Evolutionary conservation across 2,113 vertebrate genomes (phyloP).

Genomic region (Epinephelus cyanopodus): DNA sequence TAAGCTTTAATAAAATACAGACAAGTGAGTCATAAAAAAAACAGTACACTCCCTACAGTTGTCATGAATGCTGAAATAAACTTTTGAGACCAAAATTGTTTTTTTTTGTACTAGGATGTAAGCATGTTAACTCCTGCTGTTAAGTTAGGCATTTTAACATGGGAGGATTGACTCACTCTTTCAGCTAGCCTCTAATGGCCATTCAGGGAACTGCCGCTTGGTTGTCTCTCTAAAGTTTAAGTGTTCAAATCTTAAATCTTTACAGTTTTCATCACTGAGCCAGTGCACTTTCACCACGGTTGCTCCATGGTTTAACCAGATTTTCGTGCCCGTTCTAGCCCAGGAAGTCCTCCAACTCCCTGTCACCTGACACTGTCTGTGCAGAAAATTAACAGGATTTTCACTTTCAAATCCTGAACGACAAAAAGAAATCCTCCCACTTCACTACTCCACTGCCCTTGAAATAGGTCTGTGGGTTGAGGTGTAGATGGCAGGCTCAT

Average conservation of each 20-base stretch:
- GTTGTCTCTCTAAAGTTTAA: neutral
- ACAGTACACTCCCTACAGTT: no score
- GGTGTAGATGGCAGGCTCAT: slow-evolving; percentile 33
- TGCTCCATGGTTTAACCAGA: neutral
- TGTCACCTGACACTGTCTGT: neutral
- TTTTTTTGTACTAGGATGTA: no score
- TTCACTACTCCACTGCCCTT: slow-evolving; percentile 21
- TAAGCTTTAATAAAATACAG: no score
- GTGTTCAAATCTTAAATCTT: neutral
- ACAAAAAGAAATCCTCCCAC: slow-evolving; percentile 29
- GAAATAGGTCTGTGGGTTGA: slow-evolving; percentile 29
- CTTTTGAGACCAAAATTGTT: no score
- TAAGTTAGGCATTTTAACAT: no score
- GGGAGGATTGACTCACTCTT: no score
- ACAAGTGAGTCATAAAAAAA: no score
- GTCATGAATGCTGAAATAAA: no score
- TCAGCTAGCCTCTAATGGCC: no score
- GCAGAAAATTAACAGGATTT: slow-evolving; percentile 8
- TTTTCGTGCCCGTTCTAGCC: neutral
- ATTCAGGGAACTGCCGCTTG: no score
- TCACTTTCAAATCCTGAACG: slow-evolving; percentile 2
- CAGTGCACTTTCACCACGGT: neutral
- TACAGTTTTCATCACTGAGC: neutral
- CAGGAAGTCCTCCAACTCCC: neutral
- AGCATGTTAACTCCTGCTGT: no score